Percentiles rank a stretch among this genome's conserved stretches.
Evolutionary conservation across 2,797 vertebrate genomes (phyloP).

Genomic region (Micromesistius poutassou): DNA sequence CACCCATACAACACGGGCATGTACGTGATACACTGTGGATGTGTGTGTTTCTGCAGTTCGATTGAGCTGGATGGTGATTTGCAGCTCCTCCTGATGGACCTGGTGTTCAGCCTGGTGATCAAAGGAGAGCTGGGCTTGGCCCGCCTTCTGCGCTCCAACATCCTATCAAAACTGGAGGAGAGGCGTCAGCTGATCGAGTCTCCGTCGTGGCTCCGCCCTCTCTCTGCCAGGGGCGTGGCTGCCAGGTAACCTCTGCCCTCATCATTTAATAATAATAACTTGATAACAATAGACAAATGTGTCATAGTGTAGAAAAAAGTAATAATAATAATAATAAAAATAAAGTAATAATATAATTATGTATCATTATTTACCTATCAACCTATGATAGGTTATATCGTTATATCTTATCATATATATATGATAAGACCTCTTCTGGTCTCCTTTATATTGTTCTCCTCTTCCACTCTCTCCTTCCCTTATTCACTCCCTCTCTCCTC

Average conservation of each 20-base stretch:
- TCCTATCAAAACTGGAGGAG: slow-evolving; percentile 85
- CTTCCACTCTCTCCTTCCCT: slow-evolving; percentile 1
- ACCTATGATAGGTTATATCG: no score
- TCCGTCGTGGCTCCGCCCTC: slow-evolving; percentile 80
- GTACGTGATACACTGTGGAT: neutral
- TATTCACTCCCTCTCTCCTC: neutral
- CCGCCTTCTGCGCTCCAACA: slow-evolving; percentile 79
- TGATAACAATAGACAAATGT: neutral
- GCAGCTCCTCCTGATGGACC: slow-evolving; percentile 80
- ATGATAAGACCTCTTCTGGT: neutral
- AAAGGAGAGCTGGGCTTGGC: slow-evolving; percentile 80
- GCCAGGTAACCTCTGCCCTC: slow-evolving; percentile 73
- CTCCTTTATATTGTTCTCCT: neutral
- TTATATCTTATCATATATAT: no score
- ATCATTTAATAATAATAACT: neutral
- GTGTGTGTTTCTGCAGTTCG: slow-evolving; percentile 56
- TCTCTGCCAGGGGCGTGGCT: slow-evolving; percentile 81
- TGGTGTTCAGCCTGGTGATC: slow-evolving; percentile 81
- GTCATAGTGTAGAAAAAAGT: neutral
- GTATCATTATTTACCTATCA: no score
- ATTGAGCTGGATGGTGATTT: slow-evolving; percentile 83
- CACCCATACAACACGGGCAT: neutral
- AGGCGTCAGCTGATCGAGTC: slow-evolving; percentile 78
- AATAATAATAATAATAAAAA: no score
- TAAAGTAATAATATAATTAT: neutral